A percentile compares a stretch with the other conserved stretches of the same genome.
Conservation (phyloP, 2,888 invertebrate genomes). For the Mongoloraphidia duomilia region DNA sequence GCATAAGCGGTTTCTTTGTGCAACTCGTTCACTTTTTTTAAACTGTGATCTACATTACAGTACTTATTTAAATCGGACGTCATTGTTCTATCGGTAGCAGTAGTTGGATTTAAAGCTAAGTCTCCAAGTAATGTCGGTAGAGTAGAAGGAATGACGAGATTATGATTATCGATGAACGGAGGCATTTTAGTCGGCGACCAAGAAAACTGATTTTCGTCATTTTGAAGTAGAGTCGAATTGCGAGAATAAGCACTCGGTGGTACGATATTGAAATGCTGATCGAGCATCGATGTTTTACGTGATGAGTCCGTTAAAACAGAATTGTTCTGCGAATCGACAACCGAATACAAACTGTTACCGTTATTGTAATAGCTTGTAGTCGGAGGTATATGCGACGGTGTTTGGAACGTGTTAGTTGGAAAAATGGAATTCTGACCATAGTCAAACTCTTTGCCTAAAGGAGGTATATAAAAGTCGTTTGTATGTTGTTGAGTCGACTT, state of each 20-base stretch:
- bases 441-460: constrained; percentile 30
- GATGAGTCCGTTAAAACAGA: too few species aligned
- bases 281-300: neutral
- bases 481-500: constrained; percentile 24
- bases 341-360: neutral
- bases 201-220: constrained; percentile 35
- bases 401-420: neutral
- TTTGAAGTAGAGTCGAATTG: neutral
- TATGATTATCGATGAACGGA: constrained; percentile 28
- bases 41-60: constrained; percentile 1
- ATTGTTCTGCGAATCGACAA: too few species aligned
- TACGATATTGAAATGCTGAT: neutral
- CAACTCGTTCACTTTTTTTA: constrained; percentile 6
- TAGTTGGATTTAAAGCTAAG: constrained; percentile 30
- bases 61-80: neutral
- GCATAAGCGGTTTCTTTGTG: constrained; percentile 7
- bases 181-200: constrained; percentile 40
- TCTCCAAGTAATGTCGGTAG: constrained; percentile 46
- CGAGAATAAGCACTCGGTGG: neutral
- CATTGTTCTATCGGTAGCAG: neutral
- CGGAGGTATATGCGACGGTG: too few species aligned
- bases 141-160: constrained; percentile 34
- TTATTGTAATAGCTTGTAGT: neutral
- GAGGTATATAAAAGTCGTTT: constrained; percentile 18
- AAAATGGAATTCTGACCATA: constrained; percentile 23